Evolutionary conservation across 2,888 invertebrate genomes (phyloP).

Genomic region (Mythimna lalbum): DNA sequence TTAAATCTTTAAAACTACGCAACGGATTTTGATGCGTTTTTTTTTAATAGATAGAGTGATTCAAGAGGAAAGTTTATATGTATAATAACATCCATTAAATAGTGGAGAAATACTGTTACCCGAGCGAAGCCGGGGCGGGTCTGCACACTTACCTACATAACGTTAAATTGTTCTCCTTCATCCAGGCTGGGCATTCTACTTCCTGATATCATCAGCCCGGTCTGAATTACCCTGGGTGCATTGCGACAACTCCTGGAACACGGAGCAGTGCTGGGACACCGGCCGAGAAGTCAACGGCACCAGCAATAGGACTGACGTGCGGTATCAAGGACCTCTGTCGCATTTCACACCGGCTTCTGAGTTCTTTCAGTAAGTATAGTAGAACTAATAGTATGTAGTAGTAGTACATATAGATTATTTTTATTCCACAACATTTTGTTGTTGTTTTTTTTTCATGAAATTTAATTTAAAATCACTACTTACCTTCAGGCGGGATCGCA

Average conservation of each 20-base stretch:
- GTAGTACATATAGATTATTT: too few species aligned
- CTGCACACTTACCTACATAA: neutral
- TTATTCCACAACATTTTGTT: too few species aligned
- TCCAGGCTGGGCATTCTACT: conserved; percentile 94
- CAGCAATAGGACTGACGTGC: conserved; percentile 80
- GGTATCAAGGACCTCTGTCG: conserved; percentile 88
- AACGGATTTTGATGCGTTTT: too few species aligned
- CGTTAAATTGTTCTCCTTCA: neutral
- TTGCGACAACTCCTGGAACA: conserved; percentile 96
- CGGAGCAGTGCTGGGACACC: conserved; percentile 92
- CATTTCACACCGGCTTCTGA: conserved; percentile 94
- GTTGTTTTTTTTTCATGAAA: too few species aligned
- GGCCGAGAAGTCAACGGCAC: conserved; percentile 77
- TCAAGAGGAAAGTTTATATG: too few species aligned
- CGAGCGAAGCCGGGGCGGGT: too few species aligned
- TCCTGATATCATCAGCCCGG: conserved; percentile 93
- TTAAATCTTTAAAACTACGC: too few species aligned
- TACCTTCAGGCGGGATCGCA: too few species aligned
- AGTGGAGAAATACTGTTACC: too few species aligned
- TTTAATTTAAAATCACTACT: too few species aligned
- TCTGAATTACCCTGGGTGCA: conserved; percentile 95
- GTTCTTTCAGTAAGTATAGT: conserved; percentile 93
- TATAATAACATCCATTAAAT: too few species aligned
- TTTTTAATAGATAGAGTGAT: too few species aligned
- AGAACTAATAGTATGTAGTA: neutral